Percentiles rank a stretch among this genome's conserved stretches.
Conservation (phyloP, 1,140 invertebrate species). For the Plutomurus gul region DNA sequence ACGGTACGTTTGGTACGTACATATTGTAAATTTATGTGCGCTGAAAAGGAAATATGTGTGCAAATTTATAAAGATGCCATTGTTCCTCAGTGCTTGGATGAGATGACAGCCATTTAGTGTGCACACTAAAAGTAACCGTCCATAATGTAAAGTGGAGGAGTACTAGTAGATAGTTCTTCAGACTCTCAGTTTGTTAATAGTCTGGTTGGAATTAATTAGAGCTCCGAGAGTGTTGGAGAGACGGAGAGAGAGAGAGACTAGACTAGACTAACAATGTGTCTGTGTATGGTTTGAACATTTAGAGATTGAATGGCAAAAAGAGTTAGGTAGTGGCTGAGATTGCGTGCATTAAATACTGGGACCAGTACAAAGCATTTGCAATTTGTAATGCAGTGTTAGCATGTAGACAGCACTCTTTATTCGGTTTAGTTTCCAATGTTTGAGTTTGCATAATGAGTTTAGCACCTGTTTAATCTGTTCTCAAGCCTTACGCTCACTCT, state of each 20-base stretch:
- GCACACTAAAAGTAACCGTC: not conserved
- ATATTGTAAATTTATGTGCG: too few species aligned
- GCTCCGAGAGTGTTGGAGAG: not conserved
- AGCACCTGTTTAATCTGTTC: not conserved
- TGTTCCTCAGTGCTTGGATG: not conserved
- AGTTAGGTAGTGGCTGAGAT: not conserved
- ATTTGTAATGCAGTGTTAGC: not conserved
- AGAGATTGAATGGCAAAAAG: slow-evolving; percentile 1
- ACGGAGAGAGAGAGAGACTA: too few species aligned
- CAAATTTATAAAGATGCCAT: not conserved
- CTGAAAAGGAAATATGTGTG: not conserved
- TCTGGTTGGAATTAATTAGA: not conserved
- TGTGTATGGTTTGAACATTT: too few species aligned
- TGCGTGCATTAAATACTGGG: too few species aligned
- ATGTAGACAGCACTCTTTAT: not conserved
- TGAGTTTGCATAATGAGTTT: not conserved
- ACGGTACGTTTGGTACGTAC: not conserved
- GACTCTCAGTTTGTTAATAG: not conserved
- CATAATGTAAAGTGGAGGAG: not conserved
- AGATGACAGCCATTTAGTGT: not conserved
- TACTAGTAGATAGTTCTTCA: not conserved
- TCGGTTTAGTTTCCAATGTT: not conserved
- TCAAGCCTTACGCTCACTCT: too few species aligned
- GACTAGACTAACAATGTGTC: too few species aligned
- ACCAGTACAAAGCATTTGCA: not conserved